Percentiles rank a stretch among this genome's conserved stretches.
Evolutionary conservation across 2,888 invertebrate species (phyloP).

Genomic region (Ypsolopha sequella): DNA sequence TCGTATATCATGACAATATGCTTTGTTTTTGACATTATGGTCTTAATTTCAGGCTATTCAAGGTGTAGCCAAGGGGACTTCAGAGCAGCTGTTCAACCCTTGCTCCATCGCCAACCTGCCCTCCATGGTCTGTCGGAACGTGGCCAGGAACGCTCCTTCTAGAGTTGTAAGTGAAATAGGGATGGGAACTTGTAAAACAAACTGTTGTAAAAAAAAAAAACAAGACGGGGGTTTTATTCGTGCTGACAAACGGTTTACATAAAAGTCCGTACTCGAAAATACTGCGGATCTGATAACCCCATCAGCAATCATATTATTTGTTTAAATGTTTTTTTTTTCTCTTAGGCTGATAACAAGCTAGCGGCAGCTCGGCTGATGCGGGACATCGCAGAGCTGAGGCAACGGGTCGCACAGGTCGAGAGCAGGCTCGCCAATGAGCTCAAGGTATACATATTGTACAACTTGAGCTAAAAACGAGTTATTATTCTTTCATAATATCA

Average conservation of each 20-base stretch:
- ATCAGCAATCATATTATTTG: no score
- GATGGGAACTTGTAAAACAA: no score
- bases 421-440: constrained; percentile 47
- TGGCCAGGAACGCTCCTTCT: constrained; percentile 56
- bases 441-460: no score
- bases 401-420: constrained; percentile 53
- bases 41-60: constrained; percentile 40
- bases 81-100: constrained; percentile 36
- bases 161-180: constrained; percentile 48
- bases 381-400: constrained; percentile 15
- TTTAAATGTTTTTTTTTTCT: neutral
- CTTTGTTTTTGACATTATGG: no score
- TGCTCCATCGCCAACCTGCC: constrained; percentile 51
- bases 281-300: no score
- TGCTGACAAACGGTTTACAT: no score
- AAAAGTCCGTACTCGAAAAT: no score
- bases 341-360: constrained; percentile 20
- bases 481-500: no score
- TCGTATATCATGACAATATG: no score
- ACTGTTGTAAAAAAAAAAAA: no score
- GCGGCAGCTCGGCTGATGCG: constrained; percentile 59
- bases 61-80: constrained; percentile 38
- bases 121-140: constrained; percentile 48
- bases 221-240: no score
- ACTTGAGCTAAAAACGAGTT: no score